phyloP scores from a whole-genome alignment of 2,888 invertebrate genomes.

The Epistrophe grossulariae region DNA sequence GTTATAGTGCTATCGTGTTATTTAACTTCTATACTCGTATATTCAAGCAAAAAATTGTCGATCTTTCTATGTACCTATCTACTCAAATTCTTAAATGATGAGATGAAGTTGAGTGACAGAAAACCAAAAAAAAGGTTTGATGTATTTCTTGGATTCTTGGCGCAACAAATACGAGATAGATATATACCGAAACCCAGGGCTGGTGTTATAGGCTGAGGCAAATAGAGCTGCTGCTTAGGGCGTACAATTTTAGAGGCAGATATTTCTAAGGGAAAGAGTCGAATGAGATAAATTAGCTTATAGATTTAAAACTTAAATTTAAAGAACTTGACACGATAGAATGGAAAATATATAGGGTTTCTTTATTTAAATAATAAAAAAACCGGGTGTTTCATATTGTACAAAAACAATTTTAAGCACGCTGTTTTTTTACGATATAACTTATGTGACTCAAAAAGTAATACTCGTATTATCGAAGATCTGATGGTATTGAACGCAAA shows the following conservation, averaged over 20 bases:
- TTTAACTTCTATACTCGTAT: slow-evolving; percentile 15
- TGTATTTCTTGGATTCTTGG: not conserved
- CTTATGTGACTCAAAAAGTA: no score
- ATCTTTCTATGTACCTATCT: slow-evolving; percentile 42
- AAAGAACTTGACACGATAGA: no score
- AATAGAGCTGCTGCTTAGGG: not conserved
- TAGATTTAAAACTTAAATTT: no score
- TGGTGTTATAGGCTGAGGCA: not conserved
- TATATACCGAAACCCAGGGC: not conserved
- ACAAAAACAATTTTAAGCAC: no score
- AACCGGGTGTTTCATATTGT: no score
- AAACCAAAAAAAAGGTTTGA: not conserved
- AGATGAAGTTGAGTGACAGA: slow-evolving; percentile 18
- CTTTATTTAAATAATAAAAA: no score
- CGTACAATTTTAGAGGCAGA: not conserved
- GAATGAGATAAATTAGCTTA: no score
- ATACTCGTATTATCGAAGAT: no score
- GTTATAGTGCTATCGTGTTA: not conserved
- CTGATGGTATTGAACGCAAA: no score
- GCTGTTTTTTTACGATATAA: no score
- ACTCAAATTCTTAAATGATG: slow-evolving; percentile 1
- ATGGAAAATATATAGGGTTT: no score
- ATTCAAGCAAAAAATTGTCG: slow-evolving; percentile 3
- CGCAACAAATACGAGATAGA: not conserved
- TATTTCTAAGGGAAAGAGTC: no score